A percentile compares a stretch with the other conserved stretches of the same genome.
phyloP scores from a whole-genome alignment of 2,113 vertebrate genomes.

The Grammomys dolichurus region DNA sequence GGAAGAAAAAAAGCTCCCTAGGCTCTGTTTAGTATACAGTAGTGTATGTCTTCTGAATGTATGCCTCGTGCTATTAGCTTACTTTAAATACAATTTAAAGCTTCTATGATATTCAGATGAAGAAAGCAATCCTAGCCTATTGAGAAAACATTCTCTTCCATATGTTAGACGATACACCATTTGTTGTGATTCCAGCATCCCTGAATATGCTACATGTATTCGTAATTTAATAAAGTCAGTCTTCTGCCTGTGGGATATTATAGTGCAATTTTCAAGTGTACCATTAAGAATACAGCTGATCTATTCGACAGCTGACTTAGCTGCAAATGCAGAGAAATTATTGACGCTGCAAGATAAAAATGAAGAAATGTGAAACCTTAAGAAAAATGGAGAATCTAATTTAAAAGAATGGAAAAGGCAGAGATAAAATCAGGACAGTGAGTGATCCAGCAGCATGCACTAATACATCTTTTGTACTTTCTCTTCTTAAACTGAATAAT shows the following conservation, averaged over 20 bases:
- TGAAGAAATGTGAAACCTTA: conserved; percentile 71
- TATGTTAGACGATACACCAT: conserved; percentile 50
- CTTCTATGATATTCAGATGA: conserved; percentile 42
- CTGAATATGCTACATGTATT: conserved; percentile 72
- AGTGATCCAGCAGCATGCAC: conserved; percentile 65
- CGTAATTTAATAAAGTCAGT: conserved; percentile 74
- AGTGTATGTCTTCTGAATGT: neutral
- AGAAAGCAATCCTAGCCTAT: conserved; percentile 60
- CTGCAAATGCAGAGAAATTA: conserved; percentile 73
- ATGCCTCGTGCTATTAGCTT: conserved; percentile 16
- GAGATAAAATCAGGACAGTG: conserved; percentile 77
- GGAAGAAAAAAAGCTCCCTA: neutral
- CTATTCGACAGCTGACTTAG: conserved; percentile 53
- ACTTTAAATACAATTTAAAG: conserved; percentile 67
- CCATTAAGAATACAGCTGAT: conserved; percentile 75
- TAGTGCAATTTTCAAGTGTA: conserved; percentile 68
- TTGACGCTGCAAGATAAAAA: conserved; percentile 60
- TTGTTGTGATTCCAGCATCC: conserved; percentile 68
- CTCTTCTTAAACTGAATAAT: conserved; percentile 77
- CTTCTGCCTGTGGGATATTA: conserved; percentile 74
- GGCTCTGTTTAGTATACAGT: neutral
- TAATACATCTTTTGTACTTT: conserved; percentile 79
- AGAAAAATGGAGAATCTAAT: conserved; percentile 74
- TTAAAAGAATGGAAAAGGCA: conserved; percentile 73
- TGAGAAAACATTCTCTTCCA: conserved; percentile 66